phyloP scores from a whole-genome alignment of 2,888 invertebrate species.

The Frankliniella fusca region DNA sequence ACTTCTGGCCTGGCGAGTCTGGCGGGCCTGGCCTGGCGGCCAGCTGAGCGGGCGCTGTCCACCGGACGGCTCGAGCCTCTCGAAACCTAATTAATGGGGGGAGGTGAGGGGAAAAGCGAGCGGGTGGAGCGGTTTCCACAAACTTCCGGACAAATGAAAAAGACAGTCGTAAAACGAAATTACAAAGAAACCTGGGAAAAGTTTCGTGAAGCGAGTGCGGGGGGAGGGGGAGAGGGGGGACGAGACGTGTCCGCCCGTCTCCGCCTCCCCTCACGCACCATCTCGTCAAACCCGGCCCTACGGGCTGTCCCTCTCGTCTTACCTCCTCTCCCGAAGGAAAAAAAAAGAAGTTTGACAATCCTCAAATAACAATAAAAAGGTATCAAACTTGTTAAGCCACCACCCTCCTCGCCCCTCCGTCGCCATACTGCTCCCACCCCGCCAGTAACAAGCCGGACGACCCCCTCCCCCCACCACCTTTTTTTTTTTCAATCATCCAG shows the following conservation, averaged over 20 bases:
- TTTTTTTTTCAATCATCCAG: too few species aligned
- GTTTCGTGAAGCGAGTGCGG: background rate
- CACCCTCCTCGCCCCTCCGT: too few species aligned
- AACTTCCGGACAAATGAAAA: background rate
- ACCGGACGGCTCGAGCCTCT: background rate
- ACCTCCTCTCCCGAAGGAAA: too few species aligned
- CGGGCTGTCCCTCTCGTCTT: too few species aligned
- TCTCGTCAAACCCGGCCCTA: too few species aligned
- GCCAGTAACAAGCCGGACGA: too few species aligned
- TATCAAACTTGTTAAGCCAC: too few species aligned
- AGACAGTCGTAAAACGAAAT: background rate
- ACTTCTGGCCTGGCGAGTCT: background rate
- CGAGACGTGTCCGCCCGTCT: background rate
- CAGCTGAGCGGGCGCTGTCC: background rate
- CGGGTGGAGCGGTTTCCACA: background rate
- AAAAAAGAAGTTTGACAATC: too few species aligned
- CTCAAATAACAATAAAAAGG: too few species aligned
- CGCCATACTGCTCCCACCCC: too few species aligned
- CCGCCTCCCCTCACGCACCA: background rate
- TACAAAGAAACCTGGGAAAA: background rate
- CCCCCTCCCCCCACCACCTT: too few species aligned
- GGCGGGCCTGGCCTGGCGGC: background rate
- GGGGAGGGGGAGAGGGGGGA: background rate
- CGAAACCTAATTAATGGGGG: background rate
- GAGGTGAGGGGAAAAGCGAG: too few species aligned